These are phyloP conservation scores for Pipa parva DNA, from an alignment of 2,113 vertebrate species.

Conservation along the genomic window DNA sequence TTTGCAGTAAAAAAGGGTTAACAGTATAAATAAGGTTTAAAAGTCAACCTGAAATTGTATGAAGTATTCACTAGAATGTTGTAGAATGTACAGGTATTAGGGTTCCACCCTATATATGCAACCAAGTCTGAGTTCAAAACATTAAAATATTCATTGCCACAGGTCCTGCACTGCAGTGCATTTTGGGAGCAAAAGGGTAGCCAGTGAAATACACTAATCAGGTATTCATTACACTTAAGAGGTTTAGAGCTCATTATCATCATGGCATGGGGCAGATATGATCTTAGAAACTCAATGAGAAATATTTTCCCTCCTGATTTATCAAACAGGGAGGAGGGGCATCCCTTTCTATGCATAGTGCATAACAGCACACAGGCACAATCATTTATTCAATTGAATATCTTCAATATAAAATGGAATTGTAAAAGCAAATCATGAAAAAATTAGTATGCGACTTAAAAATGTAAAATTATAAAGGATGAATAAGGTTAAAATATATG, in stretches of 20 bases:
- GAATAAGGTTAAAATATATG: not conserved
- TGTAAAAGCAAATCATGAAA: slow-evolving; percentile 12
- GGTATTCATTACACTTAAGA: not conserved
- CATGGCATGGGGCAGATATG: not conserved
- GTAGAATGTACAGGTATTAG: not conserved
- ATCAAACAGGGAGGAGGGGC: not conserved
- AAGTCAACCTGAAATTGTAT: not conserved
- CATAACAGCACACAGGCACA: too few species aligned
- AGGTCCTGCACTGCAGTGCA: not conserved
- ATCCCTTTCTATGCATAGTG: not conserved
- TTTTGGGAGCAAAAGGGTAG: not conserved
- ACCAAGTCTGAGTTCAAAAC: not conserved
- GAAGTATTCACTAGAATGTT: not conserved
- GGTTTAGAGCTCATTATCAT: not conserved
- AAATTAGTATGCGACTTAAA: not conserved
- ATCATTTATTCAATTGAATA: not conserved
- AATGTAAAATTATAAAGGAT: not conserved
- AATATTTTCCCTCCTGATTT: not conserved
- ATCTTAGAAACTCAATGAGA: not conserved
- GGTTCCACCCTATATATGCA: not conserved
- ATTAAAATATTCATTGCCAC: not conserved
- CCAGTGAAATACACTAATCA: not conserved
- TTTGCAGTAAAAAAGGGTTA: slow-evolving; percentile 18
- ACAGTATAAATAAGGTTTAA: not conserved
- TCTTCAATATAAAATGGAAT: not conserved